A percentile compares a stretch with the other conserved stretches of the same genome.
Conservation (phyloP, 2,888 invertebrate species). For the Sylvicola cinctus region DNA sequence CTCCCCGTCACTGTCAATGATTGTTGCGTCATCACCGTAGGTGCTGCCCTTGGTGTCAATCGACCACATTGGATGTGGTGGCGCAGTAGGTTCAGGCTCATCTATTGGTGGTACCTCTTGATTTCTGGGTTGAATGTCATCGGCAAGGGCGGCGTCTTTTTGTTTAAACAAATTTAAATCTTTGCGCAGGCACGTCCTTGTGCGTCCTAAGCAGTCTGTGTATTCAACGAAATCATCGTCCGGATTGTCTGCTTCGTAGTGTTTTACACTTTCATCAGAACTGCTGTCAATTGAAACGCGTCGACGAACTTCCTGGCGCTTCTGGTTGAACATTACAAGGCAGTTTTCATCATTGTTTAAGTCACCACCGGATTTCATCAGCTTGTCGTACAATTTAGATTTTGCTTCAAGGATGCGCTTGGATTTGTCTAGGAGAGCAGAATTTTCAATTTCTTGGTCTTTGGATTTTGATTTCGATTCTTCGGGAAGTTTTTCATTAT, state of each 20-base stretch:
- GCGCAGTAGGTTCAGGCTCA: not conserved
- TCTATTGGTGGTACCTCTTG: too few species aligned
- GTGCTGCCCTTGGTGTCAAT: conserved; percentile 15
- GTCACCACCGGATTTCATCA: conserved; percentile 20
- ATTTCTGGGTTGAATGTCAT: conserved; percentile 8
- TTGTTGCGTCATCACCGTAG: conserved; percentile 7
- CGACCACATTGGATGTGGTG: conserved; percentile 19
- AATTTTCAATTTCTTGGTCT: conserved; percentile 19
- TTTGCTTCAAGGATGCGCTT: conserved; percentile 25
- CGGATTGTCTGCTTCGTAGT: not conserved
- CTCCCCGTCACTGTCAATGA: conserved; percentile 5
- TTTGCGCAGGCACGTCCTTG: conserved; percentile 58
- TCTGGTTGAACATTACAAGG: conserved; percentile 23
- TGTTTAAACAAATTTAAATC: conserved; percentile 47
- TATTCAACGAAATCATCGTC: conserved; percentile 49
- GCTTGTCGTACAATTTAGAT: conserved; percentile 24
- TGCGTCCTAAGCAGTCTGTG: conserved; percentile 69
- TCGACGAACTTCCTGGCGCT: conserved; percentile 20
- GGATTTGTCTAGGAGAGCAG: conserved; percentile 21
- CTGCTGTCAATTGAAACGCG: conserved; percentile 29
- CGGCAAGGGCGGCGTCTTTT: conserved; percentile 32
- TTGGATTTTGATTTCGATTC: conserved; percentile 18
- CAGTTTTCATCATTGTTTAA: conserved; percentile 24
- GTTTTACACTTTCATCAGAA: not conserved
- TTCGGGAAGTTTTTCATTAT: conserved; percentile 15